Percentiles rank a stretch among this genome's conserved stretches.
These are phyloP conservation scores for Tiliacea aurago DNA, from an alignment of 2,888 invertebrate genomes.

Conservation along the genomic window DNA sequence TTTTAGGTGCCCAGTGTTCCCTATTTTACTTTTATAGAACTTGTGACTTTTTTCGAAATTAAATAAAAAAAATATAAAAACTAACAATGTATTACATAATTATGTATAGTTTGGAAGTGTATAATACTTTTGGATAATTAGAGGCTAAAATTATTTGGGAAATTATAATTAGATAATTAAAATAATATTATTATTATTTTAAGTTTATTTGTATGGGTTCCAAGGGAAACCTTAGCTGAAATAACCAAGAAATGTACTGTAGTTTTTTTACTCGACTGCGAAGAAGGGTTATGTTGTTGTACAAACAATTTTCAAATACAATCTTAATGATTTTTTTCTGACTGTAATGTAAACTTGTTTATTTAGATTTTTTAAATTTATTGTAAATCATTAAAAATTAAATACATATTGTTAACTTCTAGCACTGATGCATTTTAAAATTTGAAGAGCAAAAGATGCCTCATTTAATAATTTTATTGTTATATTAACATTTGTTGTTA, in stretches of 20 bases:
- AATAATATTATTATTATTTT: conserved; percentile 43
- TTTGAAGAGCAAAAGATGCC: conserved; percentile 5
- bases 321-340: not conserved
- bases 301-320: not conserved
- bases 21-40: conserved; percentile 5
- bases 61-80: conserved; percentile 15
- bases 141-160: conserved; percentile 65
- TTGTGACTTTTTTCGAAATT: conserved; percentile 25
- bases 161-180: conserved; percentile 40
- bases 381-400: not conserved
- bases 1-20: conserved; percentile 60
- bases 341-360: not conserved
- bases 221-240: conserved; percentile 46
- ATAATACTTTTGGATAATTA: conserved; percentile 60
- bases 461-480: not conserved
- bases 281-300: not conserved
- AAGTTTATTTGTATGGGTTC: conserved; percentile 45
- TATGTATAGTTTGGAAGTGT: conserved; percentile 42
- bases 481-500: not conserved
- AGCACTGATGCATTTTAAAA: not conserved
- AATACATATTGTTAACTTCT: not conserved
- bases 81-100: not conserved
- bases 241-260: conserved; percentile 15
- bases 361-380: not conserved
- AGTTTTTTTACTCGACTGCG: not conserved